phyloP scores from a whole-genome alignment of 2,888 invertebrate species.

The Polydrusus tereticollis region DNA sequence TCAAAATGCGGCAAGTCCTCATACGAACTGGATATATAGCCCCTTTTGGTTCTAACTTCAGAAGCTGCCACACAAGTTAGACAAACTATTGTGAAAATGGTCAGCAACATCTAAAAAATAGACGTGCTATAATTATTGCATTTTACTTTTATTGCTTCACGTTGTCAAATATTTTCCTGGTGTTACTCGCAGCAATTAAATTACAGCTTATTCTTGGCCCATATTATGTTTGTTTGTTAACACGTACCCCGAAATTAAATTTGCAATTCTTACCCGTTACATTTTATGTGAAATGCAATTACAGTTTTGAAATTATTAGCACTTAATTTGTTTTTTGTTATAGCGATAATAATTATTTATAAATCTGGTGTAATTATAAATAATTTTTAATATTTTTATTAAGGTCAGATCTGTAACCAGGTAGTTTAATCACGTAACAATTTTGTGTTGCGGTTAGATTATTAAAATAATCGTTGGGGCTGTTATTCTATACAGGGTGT shows the following conservation, averaged over 20 bases:
- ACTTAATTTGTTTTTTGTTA: background rate
- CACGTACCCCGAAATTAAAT: background rate
- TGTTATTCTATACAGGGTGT: too few species aligned
- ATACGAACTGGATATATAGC: constrained; percentile 2
- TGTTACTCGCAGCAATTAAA: too few species aligned
- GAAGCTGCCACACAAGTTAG: constrained; percentile 53
- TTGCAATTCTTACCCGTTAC: background rate
- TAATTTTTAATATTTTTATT: background rate
- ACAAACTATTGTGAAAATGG: constrained; percentile 54
- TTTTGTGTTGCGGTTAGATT: too few species aligned
- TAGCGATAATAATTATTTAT: too few species aligned
- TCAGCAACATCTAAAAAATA: constrained; percentile 51
- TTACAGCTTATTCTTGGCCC: too few species aligned
- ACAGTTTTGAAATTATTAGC: background rate
- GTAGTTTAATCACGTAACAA: too few species aligned
- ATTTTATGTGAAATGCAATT: background rate
- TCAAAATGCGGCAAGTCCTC: constrained; percentile 38
- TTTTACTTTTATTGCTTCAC: too few species aligned
- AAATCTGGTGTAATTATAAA: background rate
- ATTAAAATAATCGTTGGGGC: too few species aligned
- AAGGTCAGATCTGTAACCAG: background rate
- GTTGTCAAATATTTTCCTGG: too few species aligned
- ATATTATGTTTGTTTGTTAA: background rate
- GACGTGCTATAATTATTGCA: too few species aligned
- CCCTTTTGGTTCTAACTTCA: constrained; percentile 50